A percentile compares a stretch with the other conserved stretches of the same genome.
These are phyloP conservation scores for Eristalinus aeneus DNA, from an alignment of 2,888 invertebrate genomes.

Conservation along the genomic window DNA sequence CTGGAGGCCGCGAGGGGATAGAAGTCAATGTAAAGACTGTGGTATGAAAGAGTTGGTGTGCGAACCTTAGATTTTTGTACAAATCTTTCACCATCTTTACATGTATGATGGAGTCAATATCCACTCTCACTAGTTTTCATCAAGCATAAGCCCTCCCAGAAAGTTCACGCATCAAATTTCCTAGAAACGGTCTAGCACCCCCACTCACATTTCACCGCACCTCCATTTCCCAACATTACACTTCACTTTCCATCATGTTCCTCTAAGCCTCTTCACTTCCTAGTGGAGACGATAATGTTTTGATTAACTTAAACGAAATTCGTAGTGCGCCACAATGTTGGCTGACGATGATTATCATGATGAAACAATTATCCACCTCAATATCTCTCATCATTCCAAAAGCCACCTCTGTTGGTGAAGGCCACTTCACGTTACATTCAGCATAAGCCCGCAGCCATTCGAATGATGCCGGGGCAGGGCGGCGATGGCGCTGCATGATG, in stretches of 20 bases:
- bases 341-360: slow-evolving; percentile 37
- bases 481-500: slow-evolving; percentile 4
- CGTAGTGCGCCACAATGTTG: slow-evolving; percentile 1
- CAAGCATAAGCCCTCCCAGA: slow-evolving; percentile 10
- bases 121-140: background rate
- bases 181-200: slow-evolving; percentile 8
- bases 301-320: slow-evolving; percentile 41
- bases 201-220: slow-evolving; percentile 35
- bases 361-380: slow-evolving; percentile 48
- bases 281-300: slow-evolving; percentile 40
- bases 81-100: too few species aligned
- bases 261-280: background rate
- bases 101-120: background rate
- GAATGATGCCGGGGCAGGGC: background rate
- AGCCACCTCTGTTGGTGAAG: slow-evolving; percentile 17
- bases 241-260: slow-evolving; percentile 20
- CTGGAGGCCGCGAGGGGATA: background rate
- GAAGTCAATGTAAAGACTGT: too few species aligned
- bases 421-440: slow-evolving; percentile 18
- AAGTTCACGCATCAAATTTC: slow-evolving; percentile 17
- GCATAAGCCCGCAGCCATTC: slow-evolving; percentile 26
- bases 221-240: slow-evolving; percentile 23
- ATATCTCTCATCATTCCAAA: slow-evolving; percentile 9
- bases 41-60: background rate
- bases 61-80: background rate